Percentiles rank a stretch among this genome's conserved stretches.
Conservation (phyloP, 2,113 vertebrate genomes). For the Pseudorhombus dupliciocellatus region DNA sequence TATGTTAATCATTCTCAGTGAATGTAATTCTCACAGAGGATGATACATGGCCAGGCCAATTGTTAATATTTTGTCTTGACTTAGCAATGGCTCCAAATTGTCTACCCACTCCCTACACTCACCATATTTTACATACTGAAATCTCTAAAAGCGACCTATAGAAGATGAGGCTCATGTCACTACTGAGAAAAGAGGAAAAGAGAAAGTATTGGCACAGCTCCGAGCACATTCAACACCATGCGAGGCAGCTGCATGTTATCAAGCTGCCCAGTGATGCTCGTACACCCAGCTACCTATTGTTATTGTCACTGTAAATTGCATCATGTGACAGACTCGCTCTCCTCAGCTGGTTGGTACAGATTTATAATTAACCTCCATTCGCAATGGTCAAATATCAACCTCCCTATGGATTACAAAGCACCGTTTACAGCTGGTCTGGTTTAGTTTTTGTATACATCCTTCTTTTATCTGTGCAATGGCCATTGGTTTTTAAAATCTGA, state of each 20-base stretch:
- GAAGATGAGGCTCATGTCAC: conserved; percentile 13
- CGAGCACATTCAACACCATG: conserved; percentile 5
- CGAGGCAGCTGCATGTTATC: conserved; percentile 2
- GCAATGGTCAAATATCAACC: conserved; percentile 56
- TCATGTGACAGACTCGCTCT: conserved; percentile 43
- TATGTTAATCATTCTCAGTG: conserved; percentile 37
- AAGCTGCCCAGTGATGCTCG: conserved; percentile 12
- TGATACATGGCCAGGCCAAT: conserved; percentile 14
- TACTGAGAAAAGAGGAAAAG: conserved; percentile 5
- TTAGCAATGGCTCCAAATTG: background rate
- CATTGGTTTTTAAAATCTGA: background rate
- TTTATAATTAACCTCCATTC: conserved; percentile 69
- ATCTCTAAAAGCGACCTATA: conserved; percentile 1
- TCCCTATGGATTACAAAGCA: conserved; percentile 1
- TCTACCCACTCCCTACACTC: background rate
- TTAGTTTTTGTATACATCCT: background rate
- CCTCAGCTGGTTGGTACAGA: conserved; percentile 44
- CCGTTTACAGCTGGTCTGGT: background rate
- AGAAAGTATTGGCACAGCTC: conserved; percentile 12
- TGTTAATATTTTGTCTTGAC: conserved; percentile 15
- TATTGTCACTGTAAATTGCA: conserved; percentile 18
- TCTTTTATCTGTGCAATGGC: background rate
- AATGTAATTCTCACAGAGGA: conserved; percentile 19
- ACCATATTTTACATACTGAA: background rate
- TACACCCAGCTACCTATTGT: conserved; percentile 6